Evolutionary conservation across 92 coral and sea anemone genomes (phyloP), one percentile per base, ranked within the genome.

Genomic region (Isaurus tuberculatus): DNA sequence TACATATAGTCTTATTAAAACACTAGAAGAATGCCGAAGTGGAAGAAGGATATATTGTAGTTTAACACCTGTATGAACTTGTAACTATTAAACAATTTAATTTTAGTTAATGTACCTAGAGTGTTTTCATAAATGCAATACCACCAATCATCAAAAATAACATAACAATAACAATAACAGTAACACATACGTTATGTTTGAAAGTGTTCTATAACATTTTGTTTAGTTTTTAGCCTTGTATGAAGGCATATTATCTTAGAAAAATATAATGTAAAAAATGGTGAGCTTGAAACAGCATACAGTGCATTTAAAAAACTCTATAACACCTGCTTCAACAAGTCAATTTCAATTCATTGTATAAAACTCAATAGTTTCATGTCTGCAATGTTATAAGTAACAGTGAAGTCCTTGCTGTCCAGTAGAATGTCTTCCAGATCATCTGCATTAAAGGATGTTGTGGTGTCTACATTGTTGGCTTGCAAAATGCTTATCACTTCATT

Each of bases 341-440:
- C 23, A 53, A 53, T 53, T 53, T 53, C 61, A 53, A 20, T 70
- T 70, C 77, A 70, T 70, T 70, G 36, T 28, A 34, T 70, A 70
- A 70, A 22, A 70, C 31, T 28, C 80, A 73, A 29, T 73, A 73
- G 37, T 73, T 73, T 73, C 63, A 73, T 73, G 64, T 73, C 80
- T 73, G 80, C 65, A 73, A 25, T 46, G 80, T 55, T 73, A 55
- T 73, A 73, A 73, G 65, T 73, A 14, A 73, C 51, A 73, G 27
- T 48, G 51, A 73, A 31, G 65, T 73, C 80, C 80, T 81, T 81
- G 79, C 79, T 72, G 79, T 72, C 79, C 79, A 72, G 79, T 27
- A 72, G 79, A 72, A 5, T 42, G 61, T 40, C 79, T 40, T 11
- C 60, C 55, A 72, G 79, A 72, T 72, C 57, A 40, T 72, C 79